phyloP scores from a whole-genome alignment of 2,888 invertebrate species.

The Diarsia brunnea region DNA sequence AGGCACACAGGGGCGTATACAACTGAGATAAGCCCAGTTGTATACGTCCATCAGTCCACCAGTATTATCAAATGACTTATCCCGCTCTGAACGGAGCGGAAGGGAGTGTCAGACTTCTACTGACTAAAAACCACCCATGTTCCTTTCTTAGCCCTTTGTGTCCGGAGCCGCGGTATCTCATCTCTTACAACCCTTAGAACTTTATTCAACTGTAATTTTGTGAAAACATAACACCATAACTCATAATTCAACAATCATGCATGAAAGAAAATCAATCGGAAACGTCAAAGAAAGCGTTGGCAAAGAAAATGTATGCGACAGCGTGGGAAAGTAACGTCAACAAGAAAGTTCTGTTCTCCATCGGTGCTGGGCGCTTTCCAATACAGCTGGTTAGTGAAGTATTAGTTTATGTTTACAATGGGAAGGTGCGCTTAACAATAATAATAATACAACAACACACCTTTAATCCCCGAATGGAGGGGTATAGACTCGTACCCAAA shows the following conservation, averaged over 20 bases:
- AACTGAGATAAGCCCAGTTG: no score
- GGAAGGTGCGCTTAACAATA: constrained; percentile 1
- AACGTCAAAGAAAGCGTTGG: constrained; percentile 42
- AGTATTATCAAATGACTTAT: no score
- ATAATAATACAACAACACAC: background rate
- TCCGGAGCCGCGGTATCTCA: no score
- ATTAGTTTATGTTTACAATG: constrained; percentile 17
- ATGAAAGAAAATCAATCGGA: constrained; percentile 41
- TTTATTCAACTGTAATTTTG: background rate
- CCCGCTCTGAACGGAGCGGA: no score
- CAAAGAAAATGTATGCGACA: constrained; percentile 47
- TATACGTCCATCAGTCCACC: no score
- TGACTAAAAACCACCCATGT: no score
- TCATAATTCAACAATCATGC: constrained; percentile 14
- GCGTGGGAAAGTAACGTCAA: constrained; percentile 54
- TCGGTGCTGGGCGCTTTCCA: constrained; percentile 48
- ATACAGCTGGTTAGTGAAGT: constrained; percentile 35
- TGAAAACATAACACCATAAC: background rate
- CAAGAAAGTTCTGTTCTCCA: constrained; percentile 47
- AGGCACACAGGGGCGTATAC: no score
- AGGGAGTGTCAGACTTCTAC: no score
- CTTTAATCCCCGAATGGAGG: background rate
- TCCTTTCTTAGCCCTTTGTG: no score
- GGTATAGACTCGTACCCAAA: background rate
- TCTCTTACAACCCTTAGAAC: background rate